Evolutionary conservation across 2,797 vertebrate genomes (phyloP).

Genomic region (Chlorospingus semifuscus): DNA sequence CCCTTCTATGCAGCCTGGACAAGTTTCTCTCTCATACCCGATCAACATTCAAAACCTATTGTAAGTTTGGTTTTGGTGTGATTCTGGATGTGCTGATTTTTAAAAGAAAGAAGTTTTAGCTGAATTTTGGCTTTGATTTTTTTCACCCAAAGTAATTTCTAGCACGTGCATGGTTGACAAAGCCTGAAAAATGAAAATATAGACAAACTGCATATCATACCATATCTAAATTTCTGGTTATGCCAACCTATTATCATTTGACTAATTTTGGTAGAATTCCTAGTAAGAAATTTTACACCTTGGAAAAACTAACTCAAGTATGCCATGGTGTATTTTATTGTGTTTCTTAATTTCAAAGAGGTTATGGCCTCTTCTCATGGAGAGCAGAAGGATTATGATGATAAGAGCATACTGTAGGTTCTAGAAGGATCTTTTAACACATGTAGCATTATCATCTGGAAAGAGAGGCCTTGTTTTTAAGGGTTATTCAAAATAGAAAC

Average conservation of each 20-base stretch:
- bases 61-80: background rate
- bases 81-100: background rate
- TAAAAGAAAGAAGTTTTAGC: background rate
- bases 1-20: background rate
- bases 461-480: background rate
- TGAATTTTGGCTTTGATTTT: background rate
- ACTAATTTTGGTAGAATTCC: background rate
- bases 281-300: background rate
- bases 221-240: background rate
- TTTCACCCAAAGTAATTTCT: background rate
- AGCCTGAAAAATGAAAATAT: background rate
- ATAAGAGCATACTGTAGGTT: background rate
- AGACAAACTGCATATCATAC: background rate
- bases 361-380: background rate
- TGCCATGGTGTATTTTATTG: background rate
- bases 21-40: background rate
- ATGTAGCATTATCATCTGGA: background rate
- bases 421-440: background rate
- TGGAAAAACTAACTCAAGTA: background rate
- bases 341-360: background rate
- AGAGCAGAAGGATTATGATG: background rate
- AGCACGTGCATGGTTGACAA: background rate
- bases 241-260: background rate
- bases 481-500: background rate
- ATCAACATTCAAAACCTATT: background rate